Percentiles rank a stretch among this genome's conserved stretches.
These are phyloP conservation scores for Cladopsammia gracilis DNA, from an alignment of 64 coral and sea anemone species.

Conservation along the genomic window DNA sequence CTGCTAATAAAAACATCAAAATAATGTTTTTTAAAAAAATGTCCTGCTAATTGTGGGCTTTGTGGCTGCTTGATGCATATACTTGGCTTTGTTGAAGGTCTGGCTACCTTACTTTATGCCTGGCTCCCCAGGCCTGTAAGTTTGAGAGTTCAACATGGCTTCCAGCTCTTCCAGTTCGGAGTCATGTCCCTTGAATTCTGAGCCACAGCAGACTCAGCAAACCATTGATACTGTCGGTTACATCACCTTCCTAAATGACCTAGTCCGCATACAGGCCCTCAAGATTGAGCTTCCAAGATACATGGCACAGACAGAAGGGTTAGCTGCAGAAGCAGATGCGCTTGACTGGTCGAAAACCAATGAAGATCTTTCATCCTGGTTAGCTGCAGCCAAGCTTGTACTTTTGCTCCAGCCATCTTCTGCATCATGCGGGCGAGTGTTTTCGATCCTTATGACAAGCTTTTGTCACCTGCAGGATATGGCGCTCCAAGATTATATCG, in stretches of 20 bases:
- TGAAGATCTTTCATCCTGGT: constrained; percentile 47
- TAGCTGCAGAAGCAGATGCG: constrained; percentile 26
- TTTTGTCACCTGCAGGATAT: constrained; percentile 54
- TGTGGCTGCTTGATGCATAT: too few relatives aligned
- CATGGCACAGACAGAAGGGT: constrained; percentile 50
- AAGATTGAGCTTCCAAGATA: constrained; percentile 67
- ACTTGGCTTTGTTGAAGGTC: too few relatives aligned
- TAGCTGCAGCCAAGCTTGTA: constrained; percentile 27
- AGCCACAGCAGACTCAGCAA: too few relatives aligned
- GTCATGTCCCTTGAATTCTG: too few relatives aligned
- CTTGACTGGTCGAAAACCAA: constrained; percentile 49
- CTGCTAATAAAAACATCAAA: too few relatives aligned
- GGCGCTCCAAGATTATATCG: constrained; percentile 25
- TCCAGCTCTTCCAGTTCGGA: too few relatives aligned
- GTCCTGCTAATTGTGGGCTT: too few relatives aligned
- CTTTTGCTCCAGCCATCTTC: constrained; percentile 51
- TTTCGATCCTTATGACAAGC: constrained; percentile 37
- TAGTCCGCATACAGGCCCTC: constrained; percentile 20
- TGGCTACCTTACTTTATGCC: too few relatives aligned
- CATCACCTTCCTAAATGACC: constrained; percentile 50
- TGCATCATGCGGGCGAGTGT: constrained; percentile 53
- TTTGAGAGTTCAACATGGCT: too few relatives aligned
- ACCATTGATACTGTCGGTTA: constrained; percentile 27
- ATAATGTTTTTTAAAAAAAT: too few relatives aligned
- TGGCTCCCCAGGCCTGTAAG: too few relatives aligned